These are phyloP conservation scores for Agrochola circellaris DNA, from an alignment of 2,888 invertebrate genomes.

Conservation along the genomic window DNA sequence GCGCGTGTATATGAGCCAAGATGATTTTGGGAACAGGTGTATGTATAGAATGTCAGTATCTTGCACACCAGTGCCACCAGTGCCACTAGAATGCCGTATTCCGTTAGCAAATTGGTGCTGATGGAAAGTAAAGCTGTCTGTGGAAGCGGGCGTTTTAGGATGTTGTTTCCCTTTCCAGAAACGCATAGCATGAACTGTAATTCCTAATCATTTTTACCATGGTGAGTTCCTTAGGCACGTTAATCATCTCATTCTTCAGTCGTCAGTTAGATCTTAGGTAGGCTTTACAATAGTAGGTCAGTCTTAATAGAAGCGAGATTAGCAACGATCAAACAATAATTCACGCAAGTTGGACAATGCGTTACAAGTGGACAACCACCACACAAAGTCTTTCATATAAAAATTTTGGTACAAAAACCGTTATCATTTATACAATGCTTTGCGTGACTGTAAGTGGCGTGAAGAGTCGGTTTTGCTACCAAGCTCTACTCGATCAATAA, in stretches of 20 bases:
- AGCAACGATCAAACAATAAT: not conserved
- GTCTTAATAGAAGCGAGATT: not conserved
- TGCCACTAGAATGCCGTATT: no score
- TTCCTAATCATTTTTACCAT: not conserved
- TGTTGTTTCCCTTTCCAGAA: not conserved
- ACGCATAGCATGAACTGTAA: not conserved
- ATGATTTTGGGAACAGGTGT: no score
- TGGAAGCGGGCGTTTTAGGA: not conserved
- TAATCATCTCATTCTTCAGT: not conserved
- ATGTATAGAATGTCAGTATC: no score
- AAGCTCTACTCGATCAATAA: constrained; percentile 14
- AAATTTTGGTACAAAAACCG: not conserved
- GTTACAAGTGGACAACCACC: not conserved
- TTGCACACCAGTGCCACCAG: no score
- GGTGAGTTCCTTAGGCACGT: not conserved
- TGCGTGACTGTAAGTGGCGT: constrained; percentile 37
- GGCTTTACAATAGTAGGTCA: no score
- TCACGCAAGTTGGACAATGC: not conserved
- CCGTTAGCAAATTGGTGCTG: no score
- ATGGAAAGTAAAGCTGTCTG: not conserved
- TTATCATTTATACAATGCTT: constrained; percentile 2
- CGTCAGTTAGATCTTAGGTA: not conserved
- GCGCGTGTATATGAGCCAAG: no score
- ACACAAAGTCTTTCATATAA: not conserved
- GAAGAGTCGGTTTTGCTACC: constrained; percentile 19